A percentile compares a stretch with the other conserved stretches of the same genome.
phyloP scores from a whole-genome alignment of 2,888 invertebrate species.

The Aspidiotus rigidus region DNA sequence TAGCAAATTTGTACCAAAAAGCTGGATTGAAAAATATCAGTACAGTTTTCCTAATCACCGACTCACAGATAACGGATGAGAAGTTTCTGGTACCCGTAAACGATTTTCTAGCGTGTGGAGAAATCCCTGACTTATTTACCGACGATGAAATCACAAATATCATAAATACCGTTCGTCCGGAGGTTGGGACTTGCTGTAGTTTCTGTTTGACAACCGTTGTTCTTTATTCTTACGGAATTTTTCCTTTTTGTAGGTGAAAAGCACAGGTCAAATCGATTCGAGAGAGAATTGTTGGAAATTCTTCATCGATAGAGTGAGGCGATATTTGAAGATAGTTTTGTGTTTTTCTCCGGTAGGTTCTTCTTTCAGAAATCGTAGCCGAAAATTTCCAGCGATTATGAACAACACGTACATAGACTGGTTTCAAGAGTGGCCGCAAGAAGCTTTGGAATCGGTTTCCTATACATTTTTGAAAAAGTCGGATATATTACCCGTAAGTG shows the following conservation, averaged over 20 bases:
- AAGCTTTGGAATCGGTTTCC: constrained; percentile 83
- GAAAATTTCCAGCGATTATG: constrained; percentile 88
- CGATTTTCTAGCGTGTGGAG: constrained; percentile 86
- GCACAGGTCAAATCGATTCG: constrained; percentile 70
- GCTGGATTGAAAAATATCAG: constrained; percentile 77
- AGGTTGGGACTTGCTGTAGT: constrained; percentile 47
- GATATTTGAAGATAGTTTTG: constrained; percentile 66
- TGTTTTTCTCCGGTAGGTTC: constrained; percentile 93
- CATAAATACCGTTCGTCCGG: constrained; percentile 62
- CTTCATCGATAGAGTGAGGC: constrained; percentile 81
- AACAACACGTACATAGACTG: constrained; percentile 90
- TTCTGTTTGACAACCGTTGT: background rate
- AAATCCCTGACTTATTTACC: constrained; percentile 78
- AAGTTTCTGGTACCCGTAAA: constrained; percentile 84
- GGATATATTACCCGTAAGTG: constrained; percentile 58
- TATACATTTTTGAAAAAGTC: constrained; percentile 69
- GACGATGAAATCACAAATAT: constrained; percentile 88
- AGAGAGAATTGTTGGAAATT: constrained; percentile 92
- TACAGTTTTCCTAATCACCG: constrained; percentile 84
- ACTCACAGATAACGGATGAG: constrained; percentile 86
- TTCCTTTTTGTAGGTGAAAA: constrained; percentile 53
- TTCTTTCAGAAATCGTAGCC: constrained; percentile 70
- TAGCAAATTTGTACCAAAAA: constrained; percentile 70
- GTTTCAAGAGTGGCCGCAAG: constrained; percentile 94
- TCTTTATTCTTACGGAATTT: background rate